Base-by-base conservation (phyloP, 2,888 invertebrate genomes). In the Hoplodrina ambigua region DNA sequence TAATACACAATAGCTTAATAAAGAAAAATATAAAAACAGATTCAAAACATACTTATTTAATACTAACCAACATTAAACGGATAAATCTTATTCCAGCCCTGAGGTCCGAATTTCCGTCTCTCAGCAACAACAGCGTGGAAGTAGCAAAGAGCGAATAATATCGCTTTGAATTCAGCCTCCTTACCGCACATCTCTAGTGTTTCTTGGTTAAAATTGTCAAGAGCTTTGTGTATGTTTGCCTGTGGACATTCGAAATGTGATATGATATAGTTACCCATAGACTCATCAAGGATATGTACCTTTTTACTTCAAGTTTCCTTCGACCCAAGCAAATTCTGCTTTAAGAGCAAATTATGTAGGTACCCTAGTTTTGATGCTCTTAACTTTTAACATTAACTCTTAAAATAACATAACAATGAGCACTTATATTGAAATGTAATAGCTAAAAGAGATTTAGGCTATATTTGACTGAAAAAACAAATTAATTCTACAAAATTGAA, bases 101-200 rank as follows among this genome's bases (percentile, higher is more conserved):
- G 99, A 0, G 99, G 98, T 0, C 99, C 99, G 89, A 99, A 99
- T 94, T 99, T 99, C 56, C 98, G 96, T 58, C 98, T 96, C 91
- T 99, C 99, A 0, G 99, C 99, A 0, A 99, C 99, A 0, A 99
- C 99, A 0, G 99, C 99, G 90, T 99, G 99, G 92, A 99, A 99
- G 90, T 99, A 99, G 88, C 99, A 99, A 0, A 99, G 96, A 0
- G 99, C 97, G 91, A 99, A 99, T 49, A 99, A 95, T 84, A 99
- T 99, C 0, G 98, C 98, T 96, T 99, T 99, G 91, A 99, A 99
- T 94, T 99, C 99, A 0, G 98, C 98, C 93, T 99, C 99, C 91
- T 99, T 98, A 64, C 98, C 98, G 87, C 99, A 99, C 98, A 98
- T 98, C 92, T 99, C 99, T 52, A 99, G 94, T 0, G 98, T 99